Evolutionary conservation across 2,797 vertebrate species (phyloP).

Genomic region (Alectoris magna): DNA sequence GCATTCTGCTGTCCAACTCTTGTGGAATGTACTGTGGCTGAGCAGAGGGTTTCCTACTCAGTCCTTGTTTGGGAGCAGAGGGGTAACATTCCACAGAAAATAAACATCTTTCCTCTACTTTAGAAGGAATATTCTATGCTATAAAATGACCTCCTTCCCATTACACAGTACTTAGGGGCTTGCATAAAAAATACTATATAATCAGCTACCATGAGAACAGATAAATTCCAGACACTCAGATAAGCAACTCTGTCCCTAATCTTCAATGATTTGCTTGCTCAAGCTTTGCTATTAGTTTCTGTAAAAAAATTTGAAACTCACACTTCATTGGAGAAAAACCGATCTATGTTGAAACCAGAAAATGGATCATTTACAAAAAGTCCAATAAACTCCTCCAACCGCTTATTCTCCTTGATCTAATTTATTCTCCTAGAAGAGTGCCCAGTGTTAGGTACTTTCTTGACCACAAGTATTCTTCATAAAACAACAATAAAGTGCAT

Average conservation of each 20-base stretch:
- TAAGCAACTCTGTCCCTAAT: background rate
- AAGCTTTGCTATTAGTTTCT: background rate
- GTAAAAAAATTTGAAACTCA: background rate
- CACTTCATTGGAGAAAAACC: background rate
- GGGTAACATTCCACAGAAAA: background rate
- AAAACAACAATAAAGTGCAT: conserved; percentile 55
- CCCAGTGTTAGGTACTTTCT: background rate
- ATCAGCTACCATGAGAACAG: background rate
- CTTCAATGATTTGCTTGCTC: background rate
- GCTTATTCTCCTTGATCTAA: conserved; percentile 37
- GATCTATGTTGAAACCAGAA: conserved; percentile 61
- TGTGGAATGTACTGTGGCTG: conserved; percentile 18
- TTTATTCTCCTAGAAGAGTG: conserved; percentile 28
- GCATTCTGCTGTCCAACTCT: background rate
- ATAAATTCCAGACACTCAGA: background rate
- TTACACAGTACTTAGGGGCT: background rate
- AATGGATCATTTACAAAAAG: conserved; percentile 65
- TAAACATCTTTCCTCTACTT: background rate
- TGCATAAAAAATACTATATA: background rate
- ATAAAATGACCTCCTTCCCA: background rate
- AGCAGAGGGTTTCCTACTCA: background rate
- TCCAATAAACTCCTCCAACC: conserved; percentile 25
- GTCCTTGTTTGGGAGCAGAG: background rate
- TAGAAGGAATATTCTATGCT: background rate
- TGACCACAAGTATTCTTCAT: conserved; percentile 42